Evolutionary conservation across 2,888 invertebrate species (phyloP), one percentile per base, ranked within the genome.

Genomic region (Dascillus cervinus): DNA sequence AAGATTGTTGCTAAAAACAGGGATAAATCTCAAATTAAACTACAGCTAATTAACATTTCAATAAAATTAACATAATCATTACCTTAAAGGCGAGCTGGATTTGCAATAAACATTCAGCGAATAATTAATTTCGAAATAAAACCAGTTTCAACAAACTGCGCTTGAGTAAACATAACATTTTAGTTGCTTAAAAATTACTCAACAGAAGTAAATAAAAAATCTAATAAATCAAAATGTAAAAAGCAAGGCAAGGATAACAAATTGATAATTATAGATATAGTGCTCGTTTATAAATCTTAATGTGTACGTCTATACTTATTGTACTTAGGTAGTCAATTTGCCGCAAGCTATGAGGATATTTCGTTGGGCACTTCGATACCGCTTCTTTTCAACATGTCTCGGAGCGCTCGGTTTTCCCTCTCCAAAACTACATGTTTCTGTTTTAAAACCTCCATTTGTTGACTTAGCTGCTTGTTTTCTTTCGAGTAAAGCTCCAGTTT

Each of bases 371-470:
- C 51, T 22, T 66, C 66, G 50, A 81, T 71, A 33, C 79, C 79
- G 52, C 79, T 77, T 45, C 77, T 76, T 11, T 75, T 74, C 17
- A 84, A 60, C 42, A 83, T 76, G 33, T 76, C 73, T 44, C 74
- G 69, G 52, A 89, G 71, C 22, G 80, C 70, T 25, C 74, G 66
- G 58, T 90, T 90, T 56, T 89, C 87, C 45, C 79, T 75, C 54
- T 83, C 80, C 23, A 89, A 65, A 46, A 81, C 79, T 4, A 77
- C 65, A 47, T 82, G 71, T 58, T 85, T 79, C 53, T 80, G 77
- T 53, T 82, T 77, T 34, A 86, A 65, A 42, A 77, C 69, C 44
- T 82, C 75, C 35, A 82, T 67, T 61, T 84, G 83, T 54, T 79
- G 69, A 3, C 74, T 69, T 5, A 87, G 65, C 50, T 80, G 77